Conservation (phyloP, 1,140 invertebrate genomes). For the Drosophila burlai region DNA sequence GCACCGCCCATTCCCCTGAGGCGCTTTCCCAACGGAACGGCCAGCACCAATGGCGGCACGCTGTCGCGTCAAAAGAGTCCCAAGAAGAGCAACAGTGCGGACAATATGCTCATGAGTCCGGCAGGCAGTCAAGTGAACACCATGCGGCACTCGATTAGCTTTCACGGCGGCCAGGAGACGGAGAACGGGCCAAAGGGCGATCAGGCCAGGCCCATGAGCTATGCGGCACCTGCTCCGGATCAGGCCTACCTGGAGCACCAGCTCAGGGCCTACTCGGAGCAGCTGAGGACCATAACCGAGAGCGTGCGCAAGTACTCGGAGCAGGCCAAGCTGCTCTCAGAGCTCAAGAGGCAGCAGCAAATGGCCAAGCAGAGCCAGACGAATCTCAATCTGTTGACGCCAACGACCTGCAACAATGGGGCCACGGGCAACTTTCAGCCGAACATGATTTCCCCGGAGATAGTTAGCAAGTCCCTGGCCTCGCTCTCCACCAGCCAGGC, state of each 20-base stretch:
- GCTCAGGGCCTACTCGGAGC: constrained; percentile 81
- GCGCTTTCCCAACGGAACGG: constrained; percentile 66
- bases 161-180: constrained; percentile 63
- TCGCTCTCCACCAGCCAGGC: constrained; percentile 59
- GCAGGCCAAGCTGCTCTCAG: constrained; percentile 81
- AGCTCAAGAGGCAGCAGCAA: constrained; percentile 82
- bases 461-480: constrained; percentile 80
- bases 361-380: constrained; percentile 71
- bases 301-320: constrained; percentile 84
- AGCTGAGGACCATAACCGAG: constrained; percentile 82
- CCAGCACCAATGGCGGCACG: constrained; percentile 39
- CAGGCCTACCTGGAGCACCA: constrained; percentile 84
- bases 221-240: constrained; percentile 75
- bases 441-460: constrained; percentile 82
- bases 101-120: constrained; percentile 57
- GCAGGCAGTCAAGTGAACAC: constrained; percentile 33
- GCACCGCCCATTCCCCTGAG: constrained; percentile 76
- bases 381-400: constrained; percentile 66
- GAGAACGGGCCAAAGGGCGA: constrained; percentile 35
- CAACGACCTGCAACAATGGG: constrained; percentile 35
- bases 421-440: constrained; percentile 59
- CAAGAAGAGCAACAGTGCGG: constrained; percentile 69
- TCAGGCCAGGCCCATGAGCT: constrained; percentile 70
- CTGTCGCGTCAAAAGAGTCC: constrained; percentile 49
- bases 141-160: constrained; percentile 82